These are phyloP conservation scores for Platichthys stellatus DNA, from an alignment of 2,113 vertebrate species.

Conservation along the genomic window DNA sequence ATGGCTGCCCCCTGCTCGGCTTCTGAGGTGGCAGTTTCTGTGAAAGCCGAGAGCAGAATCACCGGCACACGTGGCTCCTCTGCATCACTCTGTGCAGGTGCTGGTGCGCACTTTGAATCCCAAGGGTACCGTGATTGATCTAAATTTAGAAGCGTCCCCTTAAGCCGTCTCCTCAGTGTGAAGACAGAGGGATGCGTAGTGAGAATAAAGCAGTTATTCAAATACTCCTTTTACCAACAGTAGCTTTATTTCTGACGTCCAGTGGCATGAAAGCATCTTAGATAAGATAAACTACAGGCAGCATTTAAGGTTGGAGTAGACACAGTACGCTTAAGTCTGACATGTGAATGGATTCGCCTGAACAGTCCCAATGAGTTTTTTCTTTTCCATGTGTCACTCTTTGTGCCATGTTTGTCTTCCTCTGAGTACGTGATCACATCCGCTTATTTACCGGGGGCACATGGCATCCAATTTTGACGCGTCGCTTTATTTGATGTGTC, in stretches of 20 bases:
- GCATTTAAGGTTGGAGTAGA: not conserved
- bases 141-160: conserved; percentile 66
- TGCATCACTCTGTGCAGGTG: conserved; percentile 73
- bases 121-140: conserved; percentile 39
- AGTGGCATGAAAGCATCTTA: conserved; percentile 2
- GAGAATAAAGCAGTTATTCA: conserved; percentile 14
- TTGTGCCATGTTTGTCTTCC: conserved; percentile 4
- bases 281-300: conserved; percentile 8
- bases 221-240: conserved; percentile 11
- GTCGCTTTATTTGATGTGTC: conserved; percentile 51
- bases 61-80: conserved; percentile 68
- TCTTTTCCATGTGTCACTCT: not conserved
- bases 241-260: conserved; percentile 27
- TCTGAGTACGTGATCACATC: conserved; percentile 26
- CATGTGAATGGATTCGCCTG: conserved; percentile 17
- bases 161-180: conserved; percentile 1
- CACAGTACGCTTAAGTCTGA: not conserved
- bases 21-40: conserved; percentile 77
- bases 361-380: not conserved
- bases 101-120: conserved; percentile 61
- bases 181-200: conserved; percentile 6
- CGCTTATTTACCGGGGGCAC: conserved; percentile 20
- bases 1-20: conserved; percentile 73
- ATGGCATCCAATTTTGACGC: conserved; percentile 31
- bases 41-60: conserved; percentile 69